A percentile compares a stretch with the other conserved stretches of the same genome.
Evolutionary conservation across 2,797 vertebrate species (phyloP).

Genomic region (Gallinago solitaria): DNA sequence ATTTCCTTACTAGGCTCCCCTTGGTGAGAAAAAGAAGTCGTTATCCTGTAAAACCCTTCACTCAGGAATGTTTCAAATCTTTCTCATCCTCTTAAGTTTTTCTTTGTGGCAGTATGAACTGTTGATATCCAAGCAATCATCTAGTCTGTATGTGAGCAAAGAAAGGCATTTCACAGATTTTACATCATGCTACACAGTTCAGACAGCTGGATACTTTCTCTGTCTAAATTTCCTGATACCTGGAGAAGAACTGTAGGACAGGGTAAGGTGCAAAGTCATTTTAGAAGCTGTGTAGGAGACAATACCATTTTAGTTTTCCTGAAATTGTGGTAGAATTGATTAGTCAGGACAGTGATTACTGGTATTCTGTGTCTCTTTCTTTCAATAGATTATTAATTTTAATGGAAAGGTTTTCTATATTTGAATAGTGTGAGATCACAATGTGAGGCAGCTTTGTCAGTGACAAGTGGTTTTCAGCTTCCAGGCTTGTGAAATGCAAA

Average conservation of each 20-base stretch:
- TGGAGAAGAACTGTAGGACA: not conserved
- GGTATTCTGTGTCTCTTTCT: not conserved
- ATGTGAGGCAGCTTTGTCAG: not conserved
- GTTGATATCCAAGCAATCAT: conserved; percentile 58
- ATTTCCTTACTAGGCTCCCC: conserved; percentile 30
- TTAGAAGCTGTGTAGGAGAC: not conserved
- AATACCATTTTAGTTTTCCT: not conserved
- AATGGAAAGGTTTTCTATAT: not conserved
- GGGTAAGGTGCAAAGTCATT: not conserved
- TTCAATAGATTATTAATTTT: not conserved
- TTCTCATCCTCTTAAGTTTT: conserved; percentile 46
- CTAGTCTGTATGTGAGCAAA: conserved; percentile 8
- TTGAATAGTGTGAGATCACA: not conserved
- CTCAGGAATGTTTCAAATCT: conserved; percentile 56
- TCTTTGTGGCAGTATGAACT: conserved; percentile 38
- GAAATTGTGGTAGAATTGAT: not conserved
- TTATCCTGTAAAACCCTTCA: conserved; percentile 46
- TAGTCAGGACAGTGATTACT: not conserved
- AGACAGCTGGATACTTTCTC: not conserved
- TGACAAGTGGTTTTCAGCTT: not conserved
- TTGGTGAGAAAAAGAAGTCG: conserved; percentile 14
- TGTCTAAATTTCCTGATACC: not conserved
- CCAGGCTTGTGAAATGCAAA: not conserved
- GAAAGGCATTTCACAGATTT: not conserved
- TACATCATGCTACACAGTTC: not conserved